Base-by-base conservation (phyloP, 2,888 invertebrate genomes). In the Drosophila demipolita region DNA sequence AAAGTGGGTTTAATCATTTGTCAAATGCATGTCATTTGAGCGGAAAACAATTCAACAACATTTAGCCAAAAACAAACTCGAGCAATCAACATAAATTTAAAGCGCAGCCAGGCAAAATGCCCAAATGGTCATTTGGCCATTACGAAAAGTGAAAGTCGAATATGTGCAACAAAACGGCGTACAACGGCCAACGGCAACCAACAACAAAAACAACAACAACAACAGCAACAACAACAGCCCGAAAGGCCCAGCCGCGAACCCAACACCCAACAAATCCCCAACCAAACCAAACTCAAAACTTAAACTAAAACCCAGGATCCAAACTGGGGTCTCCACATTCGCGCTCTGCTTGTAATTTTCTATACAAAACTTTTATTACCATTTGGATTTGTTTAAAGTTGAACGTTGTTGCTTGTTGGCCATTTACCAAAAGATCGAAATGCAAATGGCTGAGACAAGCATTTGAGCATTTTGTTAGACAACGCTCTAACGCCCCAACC, bases 21-120 rank as follows among this genome's bases (percentile, higher is more conserved):
- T 87, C 87, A 87, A 89, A 80, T 82, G 82, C 83, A 84, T 89
- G 90, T 87, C 85, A 87, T 78, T 87, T 76, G 55, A 72, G 67
- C 80, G 89, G 89, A 87, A 87, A 90, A 88, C 87, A 89, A 89
- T 87, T 87, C 87, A 89, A 87, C 89, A 84, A 84, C 89, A 87
- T 86, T 83, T 80, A 71, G 67, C 75, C 63, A 80, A 82, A 75
- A 78, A 81, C 73, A 80, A 90, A 84, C 66, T 82, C 74, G 76
- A 70, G 82, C 87, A 87, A 87, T 87, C 87, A 87, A 87, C 87
- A 87, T 87, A 87, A 90, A 87, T 87, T 90, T 80, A 82, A 89
- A 82, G 80, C 78, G 71, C 85, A 83, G 71, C 75, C 81, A 76
- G 83, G 48, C 73, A 71, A 82, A 74, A 75, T 75, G 79, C 58